phyloP scores from a whole-genome alignment of 1,140 invertebrate species.

The Manduca sexta region DNA sequence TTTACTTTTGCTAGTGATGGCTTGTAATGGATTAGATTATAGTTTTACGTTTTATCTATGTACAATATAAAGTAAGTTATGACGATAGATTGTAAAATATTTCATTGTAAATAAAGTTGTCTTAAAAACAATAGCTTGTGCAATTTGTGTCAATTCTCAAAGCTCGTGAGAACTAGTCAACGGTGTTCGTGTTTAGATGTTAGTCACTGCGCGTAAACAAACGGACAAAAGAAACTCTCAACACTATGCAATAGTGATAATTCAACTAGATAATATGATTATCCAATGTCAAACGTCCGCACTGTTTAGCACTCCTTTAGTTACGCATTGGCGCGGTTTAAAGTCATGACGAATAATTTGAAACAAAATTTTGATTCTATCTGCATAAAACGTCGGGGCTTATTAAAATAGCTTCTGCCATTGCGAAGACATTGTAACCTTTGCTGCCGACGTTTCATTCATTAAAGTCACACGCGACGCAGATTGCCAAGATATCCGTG shows the following conservation, averaged over 20 bases:
- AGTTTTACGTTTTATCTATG: constrained; percentile 37
- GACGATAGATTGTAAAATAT: constrained; percentile 63
- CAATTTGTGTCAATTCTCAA: constrained; percentile 34
- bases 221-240: constrained; percentile 17
- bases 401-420: no score
- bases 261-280: not conserved
- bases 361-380: no score
- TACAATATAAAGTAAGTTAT: constrained; percentile 52
- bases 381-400: no score
- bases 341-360: no score
- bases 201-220: constrained; percentile 16
- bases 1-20: constrained; percentile 8
- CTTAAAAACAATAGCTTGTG: constrained; percentile 47
- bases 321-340: no score
- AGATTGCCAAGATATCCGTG: no score
- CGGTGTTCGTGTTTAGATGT: constrained; percentile 19
- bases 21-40: constrained; percentile 8
- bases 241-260: constrained; percentile 7
- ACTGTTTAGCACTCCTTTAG: no score
- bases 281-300: constrained; percentile 1
- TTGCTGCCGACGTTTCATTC: no score
- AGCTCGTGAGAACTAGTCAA: constrained; percentile 33
- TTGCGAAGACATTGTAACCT: no score
- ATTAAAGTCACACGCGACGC: no score
- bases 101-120: constrained; percentile 69